These are phyloP conservation scores for Drosophila aldrichi DNA, from an alignment of 2,888 invertebrate genomes.

Conservation along the genomic window DNA sequence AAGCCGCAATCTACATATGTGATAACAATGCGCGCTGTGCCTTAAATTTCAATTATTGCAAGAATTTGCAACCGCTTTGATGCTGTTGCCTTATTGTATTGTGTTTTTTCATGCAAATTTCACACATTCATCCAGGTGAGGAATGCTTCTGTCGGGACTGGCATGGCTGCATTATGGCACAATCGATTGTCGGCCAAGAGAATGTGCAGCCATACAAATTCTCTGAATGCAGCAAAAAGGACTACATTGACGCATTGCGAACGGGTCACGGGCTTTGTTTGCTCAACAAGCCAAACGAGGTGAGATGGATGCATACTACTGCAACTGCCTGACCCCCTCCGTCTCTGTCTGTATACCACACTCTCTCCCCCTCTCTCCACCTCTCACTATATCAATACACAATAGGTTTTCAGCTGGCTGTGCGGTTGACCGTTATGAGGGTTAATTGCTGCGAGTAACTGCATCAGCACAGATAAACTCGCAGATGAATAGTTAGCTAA, in stretches of 20 bases:
- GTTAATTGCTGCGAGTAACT: conserved; percentile 12
- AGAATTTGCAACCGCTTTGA: conserved; percentile 7
- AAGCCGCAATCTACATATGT: not conserved
- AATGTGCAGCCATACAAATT: conserved; percentile 98
- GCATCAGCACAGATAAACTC: conserved; percentile 9
- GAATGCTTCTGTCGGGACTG: conserved; percentile 96
- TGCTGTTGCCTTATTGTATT: conserved; percentile 3
- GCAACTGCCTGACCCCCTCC: too few species aligned
- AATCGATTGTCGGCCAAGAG: conserved; percentile 95
- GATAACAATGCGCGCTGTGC: not conserved
- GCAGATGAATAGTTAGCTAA: not conserved
- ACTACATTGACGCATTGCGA: conserved; percentile 94
- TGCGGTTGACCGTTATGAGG: conserved; percentile 23
- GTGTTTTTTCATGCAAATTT: conserved; percentile 11
- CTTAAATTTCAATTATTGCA: conserved; percentile 7
- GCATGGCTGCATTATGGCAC: conserved; percentile 98
- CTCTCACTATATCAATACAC: conserved; percentile 31
- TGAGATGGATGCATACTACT: conserved; percentile 81
- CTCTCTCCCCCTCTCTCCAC: not conserved
- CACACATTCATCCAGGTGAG: conserved; percentile 86
- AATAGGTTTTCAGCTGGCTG: conserved; percentile 18
- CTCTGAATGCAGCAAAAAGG: conserved; percentile 96
- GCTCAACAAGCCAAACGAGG: conserved; percentile 97
- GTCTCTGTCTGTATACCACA: too few species aligned
- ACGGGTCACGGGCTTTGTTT: conserved; percentile 96